Evolutionary conservation across 1,140 invertebrate species (phyloP), one percentile per base, ranked within the genome.

Genomic region (Drosophila kikkawai): DNA sequence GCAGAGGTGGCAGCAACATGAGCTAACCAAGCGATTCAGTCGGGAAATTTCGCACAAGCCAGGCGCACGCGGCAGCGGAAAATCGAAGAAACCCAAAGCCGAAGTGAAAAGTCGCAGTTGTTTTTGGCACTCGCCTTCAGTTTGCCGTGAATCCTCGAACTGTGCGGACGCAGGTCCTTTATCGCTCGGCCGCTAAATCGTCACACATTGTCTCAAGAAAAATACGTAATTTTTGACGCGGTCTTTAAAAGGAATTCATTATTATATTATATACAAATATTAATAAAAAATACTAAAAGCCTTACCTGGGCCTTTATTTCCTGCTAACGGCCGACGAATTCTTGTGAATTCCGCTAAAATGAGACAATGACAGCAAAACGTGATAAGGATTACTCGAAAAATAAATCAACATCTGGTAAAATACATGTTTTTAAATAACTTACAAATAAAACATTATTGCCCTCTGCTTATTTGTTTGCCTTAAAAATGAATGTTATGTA

Each of bases 321-420:
- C 66, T 32, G n/a, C 29, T 32, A 42, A 70, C 48, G 48, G 66
- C 63, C 57, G 47, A 71, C 50, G 82, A 91, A 82, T 90, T 91
- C 86, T 55, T 80, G 69, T 81, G 85, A 85, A 75, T 91, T 90
- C 79, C 53, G 85, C 68, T 77, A 91, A 91, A 90, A 91, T 91
- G 90, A 87, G 78, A 92, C 92, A 84, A 92, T 92, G 91, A 92
- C 91, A 91, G 91, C 91, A 91, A 92, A 92, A 92, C 91, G 91
- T 85, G 91, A 92, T 88, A 92, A 92, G 87, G 91, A 92, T 91
- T 92, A 92, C 82, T 79, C 79, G n/a, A 92, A 85, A 90, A 92
- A 88, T 91, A 92, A 92, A 81, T 70, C 91, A 75, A 66, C 88
- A 78, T 60, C 91, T 76, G 91, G 91, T 92, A 92, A 47, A 37